Percentiles rank a stretch among this genome's conserved stretches.
Conservation (phyloP, 1,140 invertebrate genomes). For the Bombyx mandarina region DNA sequence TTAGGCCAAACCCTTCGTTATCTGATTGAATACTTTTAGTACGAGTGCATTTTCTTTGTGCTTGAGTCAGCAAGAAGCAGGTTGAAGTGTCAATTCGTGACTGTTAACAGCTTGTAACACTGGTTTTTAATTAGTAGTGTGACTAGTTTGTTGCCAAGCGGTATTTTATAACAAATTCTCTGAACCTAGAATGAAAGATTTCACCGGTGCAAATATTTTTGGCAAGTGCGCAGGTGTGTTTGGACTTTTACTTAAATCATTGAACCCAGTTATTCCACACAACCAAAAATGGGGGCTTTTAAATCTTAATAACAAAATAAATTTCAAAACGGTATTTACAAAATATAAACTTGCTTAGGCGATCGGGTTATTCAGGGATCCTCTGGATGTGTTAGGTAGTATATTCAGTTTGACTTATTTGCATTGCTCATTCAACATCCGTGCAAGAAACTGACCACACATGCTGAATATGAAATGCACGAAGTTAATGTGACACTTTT, state of each 20-base stretch:
- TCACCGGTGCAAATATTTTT: too few species aligned
- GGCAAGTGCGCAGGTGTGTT: too few species aligned
- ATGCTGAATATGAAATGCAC: constrained; percentile 63
- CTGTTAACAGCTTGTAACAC: neutral
- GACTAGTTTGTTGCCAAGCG: constrained; percentile 5
- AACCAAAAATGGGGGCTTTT: neutral
- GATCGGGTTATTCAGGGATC: constrained; percentile 4
- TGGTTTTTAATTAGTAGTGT: constrained; percentile 2
- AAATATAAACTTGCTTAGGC: neutral
- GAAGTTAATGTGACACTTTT: constrained; percentile 66
- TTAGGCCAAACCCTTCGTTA: constrained; percentile 36
- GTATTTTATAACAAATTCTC: too few species aligned
- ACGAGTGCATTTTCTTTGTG: constrained; percentile 1
- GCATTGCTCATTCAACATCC: constrained; percentile 45
- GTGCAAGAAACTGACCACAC: constrained; percentile 62
- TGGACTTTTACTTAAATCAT: too few species aligned
- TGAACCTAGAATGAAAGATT: too few species aligned
- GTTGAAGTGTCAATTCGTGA: constrained; percentile 5
- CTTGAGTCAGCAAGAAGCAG: constrained; percentile 8
- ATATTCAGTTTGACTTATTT: constrained; percentile 46
- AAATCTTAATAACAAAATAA: neutral
- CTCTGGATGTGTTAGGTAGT: constrained; percentile 33
- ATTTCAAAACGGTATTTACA: neutral
- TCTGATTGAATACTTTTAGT: constrained; percentile 14
- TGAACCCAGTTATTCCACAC: neutral